phyloP scores from a whole-genome alignment of 2,113 vertebrate genomes.

The Grus americana region DNA sequence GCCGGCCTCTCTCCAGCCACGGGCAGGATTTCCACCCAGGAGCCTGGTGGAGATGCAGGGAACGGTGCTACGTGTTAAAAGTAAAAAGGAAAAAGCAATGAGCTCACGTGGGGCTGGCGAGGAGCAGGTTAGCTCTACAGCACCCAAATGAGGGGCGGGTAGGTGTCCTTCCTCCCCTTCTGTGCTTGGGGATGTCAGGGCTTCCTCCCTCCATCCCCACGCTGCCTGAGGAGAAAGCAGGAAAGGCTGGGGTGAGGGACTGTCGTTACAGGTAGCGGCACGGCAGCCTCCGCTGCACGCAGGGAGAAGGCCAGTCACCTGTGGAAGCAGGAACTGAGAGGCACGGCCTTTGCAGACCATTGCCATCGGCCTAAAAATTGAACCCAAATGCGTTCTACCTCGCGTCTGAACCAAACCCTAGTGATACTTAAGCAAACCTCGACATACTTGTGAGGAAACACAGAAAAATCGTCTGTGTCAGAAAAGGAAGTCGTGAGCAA shows the following conservation, averaged over 20 bases:
- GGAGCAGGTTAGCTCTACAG: not conserved
- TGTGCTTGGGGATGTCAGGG: rapidly evolving
- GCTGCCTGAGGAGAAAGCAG: not conserved
- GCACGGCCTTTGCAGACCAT: not conserved
- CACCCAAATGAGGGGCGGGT: not conserved
- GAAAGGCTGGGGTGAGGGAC: not conserved
- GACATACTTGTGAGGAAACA: not conserved
- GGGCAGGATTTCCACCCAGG: not conserved
- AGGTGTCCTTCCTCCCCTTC: not conserved
- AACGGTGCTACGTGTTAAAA: rapidly evolving
- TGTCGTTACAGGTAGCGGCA: not conserved
- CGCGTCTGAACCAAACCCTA: not conserved
- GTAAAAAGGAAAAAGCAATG: not conserved
- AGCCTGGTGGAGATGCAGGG: not conserved
- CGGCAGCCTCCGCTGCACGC: rapidly evolving
- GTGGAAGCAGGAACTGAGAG: not conserved
- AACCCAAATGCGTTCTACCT: not conserved
- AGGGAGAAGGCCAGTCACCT: not conserved
- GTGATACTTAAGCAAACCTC: not conserved
- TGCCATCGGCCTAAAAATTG: not conserved
- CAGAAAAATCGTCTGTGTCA: not conserved
- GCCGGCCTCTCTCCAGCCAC: not conserved
- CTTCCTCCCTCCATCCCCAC: not conserved
- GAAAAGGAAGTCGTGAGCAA: not conserved
- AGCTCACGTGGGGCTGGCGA: rapidly evolving